These are phyloP conservation scores for Timema cristinae DNA, from an alignment of 2,888 invertebrate species.

Conservation along the genomic window DNA sequence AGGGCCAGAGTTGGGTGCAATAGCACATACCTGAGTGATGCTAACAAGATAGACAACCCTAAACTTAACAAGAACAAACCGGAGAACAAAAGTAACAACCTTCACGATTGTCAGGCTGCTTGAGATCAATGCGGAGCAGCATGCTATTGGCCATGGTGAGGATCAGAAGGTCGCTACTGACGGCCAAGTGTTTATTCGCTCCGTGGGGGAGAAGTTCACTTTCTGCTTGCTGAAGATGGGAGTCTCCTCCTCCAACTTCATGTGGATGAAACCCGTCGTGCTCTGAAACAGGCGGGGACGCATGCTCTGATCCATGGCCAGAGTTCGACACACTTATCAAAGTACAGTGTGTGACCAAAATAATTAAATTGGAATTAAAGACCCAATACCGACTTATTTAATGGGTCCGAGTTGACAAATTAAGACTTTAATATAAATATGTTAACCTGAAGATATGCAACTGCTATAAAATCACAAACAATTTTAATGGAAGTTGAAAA, in stretches of 20 bases:
- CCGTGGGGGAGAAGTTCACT: constrained; percentile 74
- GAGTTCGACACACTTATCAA: not conserved
- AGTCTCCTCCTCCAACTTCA: constrained; percentile 64
- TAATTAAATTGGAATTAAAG: too few relatives aligned
- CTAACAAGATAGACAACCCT: too few relatives aligned
- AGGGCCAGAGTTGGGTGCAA: too few relatives aligned
- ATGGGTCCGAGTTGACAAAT: too few relatives aligned
- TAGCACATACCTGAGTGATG: too few relatives aligned
- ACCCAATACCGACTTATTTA: too few relatives aligned
- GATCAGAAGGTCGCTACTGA: constrained; percentile 77
- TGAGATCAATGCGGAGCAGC: constrained; percentile 75
- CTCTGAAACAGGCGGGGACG: constrained; percentile 39
- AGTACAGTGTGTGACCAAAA: not conserved
- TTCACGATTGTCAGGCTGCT: constrained; percentile 70
- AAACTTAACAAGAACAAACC: not conserved
- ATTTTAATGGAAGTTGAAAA: too few relatives aligned
- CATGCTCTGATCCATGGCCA: not conserved
- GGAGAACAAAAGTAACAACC: constrained; percentile 49
- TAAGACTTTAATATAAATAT: too few relatives aligned
- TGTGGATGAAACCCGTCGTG: constrained; percentile 53
- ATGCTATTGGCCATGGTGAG: constrained; percentile 80
- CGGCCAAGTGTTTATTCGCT: constrained; percentile 73
- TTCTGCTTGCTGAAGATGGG: constrained; percentile 85
- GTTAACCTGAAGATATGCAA: too few relatives aligned
- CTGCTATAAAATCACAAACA: too few relatives aligned